These are phyloP conservation scores for Antitype chi DNA, from an alignment of 2,888 invertebrate genomes.

Conservation along the genomic window DNA sequence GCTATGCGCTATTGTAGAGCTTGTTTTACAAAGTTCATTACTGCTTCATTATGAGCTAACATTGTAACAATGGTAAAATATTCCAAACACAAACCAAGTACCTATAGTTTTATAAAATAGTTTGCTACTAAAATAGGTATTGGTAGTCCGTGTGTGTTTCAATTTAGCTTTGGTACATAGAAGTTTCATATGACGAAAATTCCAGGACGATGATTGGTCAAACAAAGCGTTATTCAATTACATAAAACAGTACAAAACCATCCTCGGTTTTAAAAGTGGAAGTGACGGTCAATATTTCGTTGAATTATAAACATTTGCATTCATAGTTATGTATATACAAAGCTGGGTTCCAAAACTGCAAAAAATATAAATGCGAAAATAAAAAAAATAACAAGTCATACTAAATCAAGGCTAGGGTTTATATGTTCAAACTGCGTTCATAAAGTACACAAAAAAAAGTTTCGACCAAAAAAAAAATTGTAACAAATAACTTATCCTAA, in stretches of 20 bases:
- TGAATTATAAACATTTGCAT: background rate
- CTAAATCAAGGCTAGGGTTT: background rate
- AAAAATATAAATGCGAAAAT: background rate
- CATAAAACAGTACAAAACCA: conserved; percentile 11
- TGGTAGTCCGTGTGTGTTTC: background rate
- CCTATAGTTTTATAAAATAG: background rate
- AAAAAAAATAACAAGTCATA: background rate
- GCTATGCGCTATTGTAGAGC: conserved; percentile 31
- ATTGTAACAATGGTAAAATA: conserved; percentile 16
- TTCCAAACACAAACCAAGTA: background rate
- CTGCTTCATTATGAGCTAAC: conserved; percentile 18
- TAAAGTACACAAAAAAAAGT: background rate
- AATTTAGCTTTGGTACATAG: background rate
- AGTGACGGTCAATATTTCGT: background rate
- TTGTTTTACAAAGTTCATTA: conserved; percentile 41
- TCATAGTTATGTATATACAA: background rate
- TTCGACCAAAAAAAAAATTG: background rate
- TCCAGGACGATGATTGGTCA: conserved; percentile 11
- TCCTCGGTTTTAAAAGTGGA: background rate
- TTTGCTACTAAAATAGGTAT: background rate
- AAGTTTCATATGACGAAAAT: background rate
- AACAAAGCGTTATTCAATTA: conserved; percentile 43
- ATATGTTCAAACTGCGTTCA: background rate
- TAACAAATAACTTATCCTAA: background rate
- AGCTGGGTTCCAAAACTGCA: background rate